These are phyloP conservation scores for Nymphicus hollandicus DNA, from an alignment of 2,113 vertebrate species.

Conservation along the genomic window DNA sequence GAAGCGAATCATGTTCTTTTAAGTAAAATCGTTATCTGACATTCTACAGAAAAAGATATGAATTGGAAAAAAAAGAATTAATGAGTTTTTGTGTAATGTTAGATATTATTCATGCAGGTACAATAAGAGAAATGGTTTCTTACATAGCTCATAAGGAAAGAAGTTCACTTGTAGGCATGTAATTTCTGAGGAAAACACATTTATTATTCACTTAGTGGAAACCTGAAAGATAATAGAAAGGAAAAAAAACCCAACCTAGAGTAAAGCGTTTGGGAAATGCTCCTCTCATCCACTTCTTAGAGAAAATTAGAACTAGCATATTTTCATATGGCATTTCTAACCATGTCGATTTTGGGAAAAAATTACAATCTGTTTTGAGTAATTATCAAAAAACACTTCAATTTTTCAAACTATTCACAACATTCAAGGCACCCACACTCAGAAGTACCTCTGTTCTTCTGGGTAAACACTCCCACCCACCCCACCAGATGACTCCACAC, in stretches of 20 bases:
- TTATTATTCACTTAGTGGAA: conserved; percentile 51
- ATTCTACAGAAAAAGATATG: no score
- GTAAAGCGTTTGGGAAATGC: neutral
- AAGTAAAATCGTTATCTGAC: no score
- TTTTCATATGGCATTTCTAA: conserved; percentile 22
- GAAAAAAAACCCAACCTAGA: neutral
- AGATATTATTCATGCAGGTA: conserved; percentile 45
- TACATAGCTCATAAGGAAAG: neutral
- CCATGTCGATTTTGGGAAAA: neutral
- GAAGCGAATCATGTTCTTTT: no score
- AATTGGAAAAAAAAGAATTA: neutral
- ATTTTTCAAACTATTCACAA: neutral
- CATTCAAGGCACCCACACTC: neutral
- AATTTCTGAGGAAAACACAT: conserved; percentile 53
- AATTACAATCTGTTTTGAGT: neutral
- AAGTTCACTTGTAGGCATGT: conserved; percentile 35
- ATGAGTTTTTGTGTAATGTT: conserved; percentile 21
- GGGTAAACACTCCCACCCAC: neutral
- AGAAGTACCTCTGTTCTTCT: neutral
- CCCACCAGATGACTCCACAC: neutral
- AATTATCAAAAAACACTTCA: neutral
- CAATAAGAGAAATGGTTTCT: conserved; percentile 23
- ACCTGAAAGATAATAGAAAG: conserved; percentile 20
- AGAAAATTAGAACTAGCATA: conserved; percentile 8
- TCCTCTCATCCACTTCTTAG: neutral